A percentile compares a stretch with the other conserved stretches of the same genome.
These are phyloP conservation scores for Geophilus truncorum DNA, from an alignment of 2,888 invertebrate genomes.

Conservation along the genomic window DNA sequence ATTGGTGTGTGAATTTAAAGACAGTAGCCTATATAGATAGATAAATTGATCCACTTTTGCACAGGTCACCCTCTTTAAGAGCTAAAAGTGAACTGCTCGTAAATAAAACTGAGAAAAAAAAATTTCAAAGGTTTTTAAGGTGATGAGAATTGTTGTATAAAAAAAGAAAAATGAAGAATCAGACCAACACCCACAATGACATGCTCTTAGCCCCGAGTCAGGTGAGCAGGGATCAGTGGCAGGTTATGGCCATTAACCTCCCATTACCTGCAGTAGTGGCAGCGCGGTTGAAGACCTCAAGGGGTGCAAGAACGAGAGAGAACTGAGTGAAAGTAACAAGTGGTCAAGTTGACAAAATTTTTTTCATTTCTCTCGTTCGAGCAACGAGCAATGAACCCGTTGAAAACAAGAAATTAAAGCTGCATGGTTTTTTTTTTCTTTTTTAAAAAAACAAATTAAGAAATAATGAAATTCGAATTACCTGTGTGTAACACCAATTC, in stretches of 20 bases:
- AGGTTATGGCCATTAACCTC: conserved; percentile 33
- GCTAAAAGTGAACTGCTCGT: not conserved
- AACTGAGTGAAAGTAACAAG: conserved; percentile 34
- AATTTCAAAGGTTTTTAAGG: not conserved
- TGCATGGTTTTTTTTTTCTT: not conserved
- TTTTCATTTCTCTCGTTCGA: not conserved
- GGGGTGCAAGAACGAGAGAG: conserved; percentile 31
- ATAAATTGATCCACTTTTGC: not conserved
- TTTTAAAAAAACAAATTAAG: not conserved
- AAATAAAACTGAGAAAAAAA: not conserved
- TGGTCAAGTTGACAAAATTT: conserved; percentile 29
- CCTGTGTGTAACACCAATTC: conserved; percentile 99
- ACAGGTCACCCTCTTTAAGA: not conserved
- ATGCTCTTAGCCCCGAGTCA: conserved; percentile 24
- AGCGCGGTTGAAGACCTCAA: conserved; percentile 32
- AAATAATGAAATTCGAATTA: conserved; percentile 53
- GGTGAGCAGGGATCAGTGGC: conserved; percentile 25
- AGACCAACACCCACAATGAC: conserved; percentile 22
- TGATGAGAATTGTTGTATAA: not conserved
- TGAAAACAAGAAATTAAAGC: too few species aligned
- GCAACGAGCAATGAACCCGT: conserved; percentile 21
- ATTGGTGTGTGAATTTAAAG: not conserved
- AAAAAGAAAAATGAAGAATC: not conserved
- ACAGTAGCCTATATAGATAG: not conserved
- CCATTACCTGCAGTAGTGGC: conserved; percentile 29